Evolutionary conservation across 1,140 invertebrate species (phyloP).

Genomic region (Saccostrea cuccullata): DNA sequence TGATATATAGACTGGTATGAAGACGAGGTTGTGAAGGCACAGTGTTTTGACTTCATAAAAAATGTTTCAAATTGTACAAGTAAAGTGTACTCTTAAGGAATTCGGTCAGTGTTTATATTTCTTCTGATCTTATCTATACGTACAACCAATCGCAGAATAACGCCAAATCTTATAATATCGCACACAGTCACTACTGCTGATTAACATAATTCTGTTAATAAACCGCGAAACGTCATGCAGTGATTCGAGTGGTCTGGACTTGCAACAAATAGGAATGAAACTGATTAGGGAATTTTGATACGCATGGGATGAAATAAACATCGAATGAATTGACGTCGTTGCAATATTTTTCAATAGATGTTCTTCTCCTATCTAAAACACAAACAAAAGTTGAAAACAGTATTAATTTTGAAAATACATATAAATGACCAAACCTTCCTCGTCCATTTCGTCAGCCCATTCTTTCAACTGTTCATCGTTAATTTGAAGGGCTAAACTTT

Average conservation of each 20-base stretch:
- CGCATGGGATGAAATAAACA: no score
- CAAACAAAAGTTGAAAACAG: background rate
- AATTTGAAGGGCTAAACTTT: slow-evolving; percentile 70
- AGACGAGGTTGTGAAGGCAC: background rate
- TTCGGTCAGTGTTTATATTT: background rate
- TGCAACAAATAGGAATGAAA: no score
- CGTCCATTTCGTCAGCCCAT: slow-evolving; percentile 77
- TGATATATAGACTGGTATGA: background rate
- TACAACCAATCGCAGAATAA: background rate
- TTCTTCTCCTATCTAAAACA: no score
- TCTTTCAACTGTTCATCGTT: slow-evolving; percentile 75
- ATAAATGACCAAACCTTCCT: slow-evolving; percentile 71
- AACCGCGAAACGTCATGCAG: background rate
- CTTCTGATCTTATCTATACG: background rate
- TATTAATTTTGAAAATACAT: background rate
- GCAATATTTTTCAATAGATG: no score
- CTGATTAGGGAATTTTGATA: no score
- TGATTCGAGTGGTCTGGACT: background rate
- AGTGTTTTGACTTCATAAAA: no score
- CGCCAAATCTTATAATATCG: background rate
- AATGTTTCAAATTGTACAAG: no score
- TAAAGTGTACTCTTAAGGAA: background rate
- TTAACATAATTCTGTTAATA: slow-evolving; percentile 9
- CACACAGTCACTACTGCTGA: background rate
- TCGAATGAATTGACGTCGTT: no score